Percentiles rank a stretch among this genome's conserved stretches.
Conservation (phyloP, 2,888 invertebrate species). For the Volucella bombylans region DNA sequence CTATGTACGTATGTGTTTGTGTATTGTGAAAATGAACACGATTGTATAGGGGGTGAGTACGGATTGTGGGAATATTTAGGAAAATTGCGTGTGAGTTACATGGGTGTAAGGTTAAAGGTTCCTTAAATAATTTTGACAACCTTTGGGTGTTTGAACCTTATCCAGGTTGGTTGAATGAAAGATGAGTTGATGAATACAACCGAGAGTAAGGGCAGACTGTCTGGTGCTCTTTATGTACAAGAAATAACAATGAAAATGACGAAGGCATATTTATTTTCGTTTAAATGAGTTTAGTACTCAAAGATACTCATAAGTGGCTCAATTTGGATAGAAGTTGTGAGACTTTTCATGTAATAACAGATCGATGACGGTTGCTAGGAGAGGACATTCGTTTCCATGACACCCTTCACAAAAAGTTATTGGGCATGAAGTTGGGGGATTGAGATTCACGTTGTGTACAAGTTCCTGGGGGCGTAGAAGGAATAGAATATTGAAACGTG, state of each 20-base stretch:
- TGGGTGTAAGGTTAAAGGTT: conserved; percentile 46
- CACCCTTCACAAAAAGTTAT: conserved; percentile 4
- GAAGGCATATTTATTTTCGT: neutral
- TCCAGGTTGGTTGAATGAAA: conserved; percentile 15
- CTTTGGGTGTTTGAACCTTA: conserved; percentile 50
- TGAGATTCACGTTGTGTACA: neutral
- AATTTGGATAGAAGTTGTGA: neutral
- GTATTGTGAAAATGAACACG: conserved; percentile 14
- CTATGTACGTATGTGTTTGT: neutral
- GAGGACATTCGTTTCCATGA: conserved; percentile 6
- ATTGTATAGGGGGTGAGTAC: neutral
- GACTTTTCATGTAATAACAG: neutral
- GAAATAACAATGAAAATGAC: no score
- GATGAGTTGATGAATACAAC: neutral
- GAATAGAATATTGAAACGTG: no score
- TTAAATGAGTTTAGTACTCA: neutral
- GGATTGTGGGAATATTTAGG: conserved; percentile 14
- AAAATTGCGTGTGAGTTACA: conserved; percentile 31
- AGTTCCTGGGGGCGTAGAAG: neutral
- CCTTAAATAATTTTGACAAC: conserved; percentile 52
- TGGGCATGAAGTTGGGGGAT: conserved; percentile 4
- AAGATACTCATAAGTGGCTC: neutral
- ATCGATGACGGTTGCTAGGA: neutral
- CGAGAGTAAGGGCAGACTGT: no score
- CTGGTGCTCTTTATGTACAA: neutral